These are phyloP conservation scores for Rhinolophus sinicus DNA, from an alignment of 2,113 vertebrate genomes.

Conservation along the genomic window DNA sequence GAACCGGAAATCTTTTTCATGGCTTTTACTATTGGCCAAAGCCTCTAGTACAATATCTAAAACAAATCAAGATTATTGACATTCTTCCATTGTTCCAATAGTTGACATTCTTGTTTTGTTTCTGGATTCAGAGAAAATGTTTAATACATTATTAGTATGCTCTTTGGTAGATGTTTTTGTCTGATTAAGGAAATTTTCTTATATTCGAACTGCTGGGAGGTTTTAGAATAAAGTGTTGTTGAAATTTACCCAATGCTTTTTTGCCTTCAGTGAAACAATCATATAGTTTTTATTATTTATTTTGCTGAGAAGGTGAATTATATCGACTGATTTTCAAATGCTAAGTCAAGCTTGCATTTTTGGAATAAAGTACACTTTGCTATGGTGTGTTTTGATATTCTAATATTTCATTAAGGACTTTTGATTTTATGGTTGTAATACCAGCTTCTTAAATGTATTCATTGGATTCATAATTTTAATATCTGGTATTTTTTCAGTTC, in stretches of 20 bases:
- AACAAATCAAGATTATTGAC: not conserved
- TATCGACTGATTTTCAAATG: not conserved
- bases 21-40: not conserved
- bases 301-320: not conserved
- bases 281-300: not conserved
- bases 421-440: not conserved
- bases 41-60: not conserved
- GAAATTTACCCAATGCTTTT: not conserved
- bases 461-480: not conserved
- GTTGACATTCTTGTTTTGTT: not conserved
- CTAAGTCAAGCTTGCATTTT: not conserved
- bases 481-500: not conserved
- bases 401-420: slow-evolving; percentile 10
- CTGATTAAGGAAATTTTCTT: not conserved
- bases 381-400: not conserved
- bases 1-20: not conserved
- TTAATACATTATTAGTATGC: not conserved
- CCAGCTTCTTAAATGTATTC: not conserved
- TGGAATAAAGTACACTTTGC: not conserved
- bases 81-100: too few relatives aligned
- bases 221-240: not conserved
- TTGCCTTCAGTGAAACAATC: not conserved
- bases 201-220: not conserved
- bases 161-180: not conserved
- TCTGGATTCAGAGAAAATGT: not conserved